These are phyloP conservation scores for Xanthia icteritia DNA, from an alignment of 2,888 invertebrate genomes.

Conservation along the genomic window DNA sequence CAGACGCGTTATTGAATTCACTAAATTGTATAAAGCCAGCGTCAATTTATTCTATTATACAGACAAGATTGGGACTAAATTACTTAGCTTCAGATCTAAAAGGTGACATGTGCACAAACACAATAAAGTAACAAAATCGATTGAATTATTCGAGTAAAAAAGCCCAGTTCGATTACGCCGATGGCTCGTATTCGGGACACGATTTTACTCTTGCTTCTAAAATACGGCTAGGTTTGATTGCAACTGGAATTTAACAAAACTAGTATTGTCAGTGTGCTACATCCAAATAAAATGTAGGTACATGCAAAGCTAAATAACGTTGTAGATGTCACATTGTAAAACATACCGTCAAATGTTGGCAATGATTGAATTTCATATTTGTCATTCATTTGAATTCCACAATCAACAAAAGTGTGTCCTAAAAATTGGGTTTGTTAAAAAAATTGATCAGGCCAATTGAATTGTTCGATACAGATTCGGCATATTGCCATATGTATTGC, in stretches of 20 bases:
- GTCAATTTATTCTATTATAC: slow-evolving; percentile 39
- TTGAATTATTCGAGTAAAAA: slow-evolving; percentile 53
- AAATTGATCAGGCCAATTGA: slow-evolving; percentile 61
- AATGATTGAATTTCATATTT: slow-evolving; percentile 42
- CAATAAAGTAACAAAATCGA: slow-evolving; percentile 49
- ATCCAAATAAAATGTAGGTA: slow-evolving; percentile 20
- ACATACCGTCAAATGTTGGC: not conserved
- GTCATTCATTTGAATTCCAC: slow-evolving; percentile 33
- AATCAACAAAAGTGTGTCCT: slow-evolving; percentile 32
- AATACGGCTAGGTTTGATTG: slow-evolving; percentile 55
- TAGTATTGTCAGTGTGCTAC: slow-evolving; percentile 20
- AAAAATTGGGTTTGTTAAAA: slow-evolving; percentile 47
- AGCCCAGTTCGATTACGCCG: slow-evolving; percentile 55
- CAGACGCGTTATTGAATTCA: slow-evolving; percentile 50
- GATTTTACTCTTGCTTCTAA: slow-evolving; percentile 57
- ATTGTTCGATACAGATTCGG: slow-evolving; percentile 63
- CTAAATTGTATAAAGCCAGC: slow-evolving; percentile 39
- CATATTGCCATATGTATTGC: slow-evolving; percentile 66
- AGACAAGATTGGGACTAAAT: slow-evolving; percentile 34
- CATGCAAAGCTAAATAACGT: not conserved
- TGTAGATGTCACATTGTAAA: not conserved
- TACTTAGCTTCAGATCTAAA: slow-evolving; percentile 38
- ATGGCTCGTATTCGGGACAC: slow-evolving; percentile 61
- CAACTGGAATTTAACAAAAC: slow-evolving; percentile 47
- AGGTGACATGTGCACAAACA: slow-evolving; percentile 36